Percentiles rank a stretch among this genome's conserved stretches.
phyloP scores from a whole-genome alignment of 2,113 vertebrate species.

The Arothron firmamentum region DNA sequence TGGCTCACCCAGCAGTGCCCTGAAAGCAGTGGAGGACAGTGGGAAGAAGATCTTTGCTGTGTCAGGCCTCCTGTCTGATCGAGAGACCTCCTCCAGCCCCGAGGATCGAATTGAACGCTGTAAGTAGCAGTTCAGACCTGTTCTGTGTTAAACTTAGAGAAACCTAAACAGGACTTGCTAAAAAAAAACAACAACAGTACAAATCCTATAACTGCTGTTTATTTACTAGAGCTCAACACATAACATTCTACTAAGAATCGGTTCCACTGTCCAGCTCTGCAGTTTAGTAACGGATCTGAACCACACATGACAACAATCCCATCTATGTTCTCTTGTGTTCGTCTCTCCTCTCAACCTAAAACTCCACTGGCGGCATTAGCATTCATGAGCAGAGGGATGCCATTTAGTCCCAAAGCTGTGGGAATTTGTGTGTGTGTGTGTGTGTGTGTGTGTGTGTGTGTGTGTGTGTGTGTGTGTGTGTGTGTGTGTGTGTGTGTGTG shows the following conservation, averaged over 20 bases:
- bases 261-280: constrained; percentile 25
- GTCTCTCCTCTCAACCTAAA: constrained; percentile 60
- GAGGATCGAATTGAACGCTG: constrained; percentile 98
- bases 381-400: constrained; percentile 69
- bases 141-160: not conserved
- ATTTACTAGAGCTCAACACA: no score
- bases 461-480: constrained; percentile 35
- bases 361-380: constrained; percentile 69
- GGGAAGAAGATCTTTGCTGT: constrained; percentile 99
- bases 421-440: constrained; percentile 62
- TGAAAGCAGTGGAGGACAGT: constrained; percentile 92
- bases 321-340: constrained; percentile 62
- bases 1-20: constrained; percentile 86
- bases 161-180: no score
- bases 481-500: no score
- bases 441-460: constrained; percentile 36
- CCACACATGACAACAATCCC: constrained; percentile 53
- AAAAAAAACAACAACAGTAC: no score
- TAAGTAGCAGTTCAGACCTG: constrained; percentile 77
- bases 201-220: no score
- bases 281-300: constrained; percentile 49
- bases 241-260: no score
- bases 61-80: constrained; percentile 97
- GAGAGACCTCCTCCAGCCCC: constrained; percentile 95
- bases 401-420: constrained; percentile 66